Base-by-base conservation (phyloP, 2,113 vertebrate genomes). In the Corydoras maculifer region DNA sequence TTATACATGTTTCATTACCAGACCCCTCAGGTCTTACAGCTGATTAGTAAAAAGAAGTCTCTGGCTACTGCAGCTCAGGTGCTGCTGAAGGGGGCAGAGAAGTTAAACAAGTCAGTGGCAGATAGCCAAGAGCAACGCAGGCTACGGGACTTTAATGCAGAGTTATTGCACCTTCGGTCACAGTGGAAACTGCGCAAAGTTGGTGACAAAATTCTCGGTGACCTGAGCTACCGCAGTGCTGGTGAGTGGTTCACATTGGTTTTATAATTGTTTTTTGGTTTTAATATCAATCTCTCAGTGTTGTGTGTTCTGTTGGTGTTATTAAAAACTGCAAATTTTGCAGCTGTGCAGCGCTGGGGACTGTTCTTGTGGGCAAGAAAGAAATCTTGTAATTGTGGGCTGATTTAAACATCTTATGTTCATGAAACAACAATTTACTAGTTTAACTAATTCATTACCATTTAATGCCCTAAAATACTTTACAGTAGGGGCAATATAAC, bases 131-230 rank as follows among this genome's bases (percentile, higher is more conserved):
- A 99, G 81, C 98, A 98, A 82, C 89, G 95, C 64, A 82, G 96
- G 8, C 97, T 98, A 80, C 86, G 96, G 74, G 97, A 99, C 84
- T 99, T 99, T 80, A 98, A 98, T 80, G 93, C 95, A 0, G 97
- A 99, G 64, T 90, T 99, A 59, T 84, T 99, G 59, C 83, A 94
- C 2, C 81, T 98, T n/a, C 90, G 96, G 32, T 97, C 98, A 0
- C 97, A 98, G 78, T 99, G 97, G 97, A 99, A 99, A 72, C 88
- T 99, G 14, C 93, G 96, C 68, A 98, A 98, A 89, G 91, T 98
- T 3, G 95, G 97, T 59, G 96, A 99, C 84, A 99, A 99, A 88
- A 98, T 99, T 75, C 91, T 99, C 49, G 96, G 97, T 0, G 97
- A 99, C 75, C 89, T 99, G 74, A 99, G 96, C 85, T 99, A 98